Conservation (phyloP, 2,797 vertebrate species). For the Melanotaenia maccullochi region DNA sequence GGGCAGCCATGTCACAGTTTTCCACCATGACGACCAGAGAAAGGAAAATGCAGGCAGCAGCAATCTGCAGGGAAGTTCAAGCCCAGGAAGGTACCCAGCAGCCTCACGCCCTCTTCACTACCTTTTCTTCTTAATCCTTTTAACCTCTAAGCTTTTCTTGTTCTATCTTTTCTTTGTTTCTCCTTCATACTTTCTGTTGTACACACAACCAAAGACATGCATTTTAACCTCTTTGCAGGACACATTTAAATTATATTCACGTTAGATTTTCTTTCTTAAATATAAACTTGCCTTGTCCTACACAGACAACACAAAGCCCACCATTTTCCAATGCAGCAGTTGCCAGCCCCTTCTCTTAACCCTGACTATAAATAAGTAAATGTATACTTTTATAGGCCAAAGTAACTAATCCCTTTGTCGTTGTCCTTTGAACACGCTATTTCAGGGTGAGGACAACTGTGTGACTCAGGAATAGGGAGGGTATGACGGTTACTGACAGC, state of each 20-base stretch:
- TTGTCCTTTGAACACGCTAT: slow-evolving; percentile 89
- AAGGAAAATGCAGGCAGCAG: slow-evolving; percentile 91
- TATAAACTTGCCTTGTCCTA: slow-evolving; percentile 7
- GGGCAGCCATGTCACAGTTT: slow-evolving; percentile 89
- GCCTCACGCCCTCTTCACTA: slow-evolving; percentile 45
- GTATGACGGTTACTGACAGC: slow-evolving; percentile 89
- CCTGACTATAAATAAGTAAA: slow-evolving; percentile 85
- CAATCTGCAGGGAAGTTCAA: slow-evolving; percentile 93
- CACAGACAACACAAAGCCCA: slow-evolving; percentile 12
- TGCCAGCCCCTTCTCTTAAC: slow-evolving; percentile 62
- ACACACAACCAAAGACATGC: neutral
- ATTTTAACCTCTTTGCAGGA: slow-evolving; percentile 20
- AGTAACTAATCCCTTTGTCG: slow-evolving; percentile 91
- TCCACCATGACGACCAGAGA: slow-evolving; percentile 88
- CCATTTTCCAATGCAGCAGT: slow-evolving; percentile 56
- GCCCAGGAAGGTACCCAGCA: slow-evolving; percentile 84
- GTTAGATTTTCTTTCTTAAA: slow-evolving; percentile 18
- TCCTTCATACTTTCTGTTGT: neutral
- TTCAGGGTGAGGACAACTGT: slow-evolving; percentile 90
- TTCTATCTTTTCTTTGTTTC: slow-evolving; percentile 18
- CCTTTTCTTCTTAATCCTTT: slow-evolving; percentile 23
- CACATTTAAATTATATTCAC: slow-evolving; percentile 17
- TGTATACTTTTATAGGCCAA: slow-evolving; percentile 83
- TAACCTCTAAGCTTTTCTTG: slow-evolving; percentile 15
- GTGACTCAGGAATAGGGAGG: slow-evolving; percentile 63